phyloP scores from a whole-genome alignment of 64 coral and sea anemone genomes.

The Montipora cactus region DNA sequence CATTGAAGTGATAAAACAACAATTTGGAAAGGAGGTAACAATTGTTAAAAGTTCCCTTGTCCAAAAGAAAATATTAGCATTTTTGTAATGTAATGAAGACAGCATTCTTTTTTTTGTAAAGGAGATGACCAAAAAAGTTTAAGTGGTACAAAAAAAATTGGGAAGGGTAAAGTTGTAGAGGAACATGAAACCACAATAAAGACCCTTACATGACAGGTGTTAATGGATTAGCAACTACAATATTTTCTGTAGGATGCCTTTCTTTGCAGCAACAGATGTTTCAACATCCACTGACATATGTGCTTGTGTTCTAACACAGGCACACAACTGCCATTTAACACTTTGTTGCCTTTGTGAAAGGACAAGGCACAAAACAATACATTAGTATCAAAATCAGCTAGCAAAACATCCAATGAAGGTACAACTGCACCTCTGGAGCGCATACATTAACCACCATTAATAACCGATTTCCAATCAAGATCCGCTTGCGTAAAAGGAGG shows the following conservation, averaged over 20 bases:
- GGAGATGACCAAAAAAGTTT: neutral
- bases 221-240: neutral
- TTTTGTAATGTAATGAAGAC: neutral
- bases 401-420: too few species aligned
- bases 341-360: neutral
- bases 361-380: neutral
- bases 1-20: neutral
- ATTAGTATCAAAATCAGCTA: neutral
- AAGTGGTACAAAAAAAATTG: neutral
- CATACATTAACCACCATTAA: neutral
- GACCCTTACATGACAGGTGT: neutral
- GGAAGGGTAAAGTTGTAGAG: constrained; percentile 18
- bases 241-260: neutral
- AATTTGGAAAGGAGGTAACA: neutral
- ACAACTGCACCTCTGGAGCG: too few species aligned
- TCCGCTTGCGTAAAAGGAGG: neutral
- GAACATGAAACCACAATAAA: neutral
- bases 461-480: neutral
- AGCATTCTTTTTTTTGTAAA: neutral
- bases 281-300: neutral
- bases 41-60: neutral
- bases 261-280: neutral
- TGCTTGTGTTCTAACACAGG: neutral
- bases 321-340: neutral
- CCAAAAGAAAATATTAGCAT: neutral